Base-by-base conservation (phyloP, 2,888 invertebrate genomes). In the Perizoma flavofasciatum region DNA sequence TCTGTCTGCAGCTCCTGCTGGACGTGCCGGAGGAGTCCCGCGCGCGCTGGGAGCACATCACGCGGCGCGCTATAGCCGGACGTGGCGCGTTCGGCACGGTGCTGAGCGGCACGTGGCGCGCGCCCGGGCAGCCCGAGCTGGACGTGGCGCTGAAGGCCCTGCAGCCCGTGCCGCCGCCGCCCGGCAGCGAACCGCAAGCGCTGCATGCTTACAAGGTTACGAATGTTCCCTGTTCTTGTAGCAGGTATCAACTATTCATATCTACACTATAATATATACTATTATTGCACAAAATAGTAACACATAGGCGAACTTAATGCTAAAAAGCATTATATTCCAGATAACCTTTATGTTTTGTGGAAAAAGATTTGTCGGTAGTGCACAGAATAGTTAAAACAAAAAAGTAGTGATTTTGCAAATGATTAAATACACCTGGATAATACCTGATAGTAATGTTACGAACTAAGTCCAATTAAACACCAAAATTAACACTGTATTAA, bases 21-120 rank as follows among this genome's bases (percentile, higher is more conserved):
- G 99, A 99, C 88, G 93, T 99, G 55, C 96, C 96, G 9, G 95
- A 96, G 49, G 93, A 95, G 41, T 94, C 96, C 70, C 93, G 98
- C 7, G 96, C 99, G 9, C 95, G 95, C 68, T 95, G 96, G 63
- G 97, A 97, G 62, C 95, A 96, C 72, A 94, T 99, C 4, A 94
- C 95, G 47, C 93, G 96, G 59, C 95, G 95, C 0, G 93, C 94
- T 0, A 87, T 97, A 52, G 93, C 98, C 40, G 99, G 99, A 0
- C 95, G 98, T n/a, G 99, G 99, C 2, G 98, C 99, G 0, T 99
- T 99, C 92, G 99, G 99, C 0, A 98, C 99, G 73, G 99, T 99
- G 6, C 98, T 98, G 82, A 94, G 96, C 74, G 98, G 96, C 0
- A 93, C 93, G 5, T 96, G 95, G 83, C 94, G 76, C 22, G 68